Evolutionary conservation across 2,797 vertebrate species (phyloP).

Genomic region (Acanthornis magna): DNA sequence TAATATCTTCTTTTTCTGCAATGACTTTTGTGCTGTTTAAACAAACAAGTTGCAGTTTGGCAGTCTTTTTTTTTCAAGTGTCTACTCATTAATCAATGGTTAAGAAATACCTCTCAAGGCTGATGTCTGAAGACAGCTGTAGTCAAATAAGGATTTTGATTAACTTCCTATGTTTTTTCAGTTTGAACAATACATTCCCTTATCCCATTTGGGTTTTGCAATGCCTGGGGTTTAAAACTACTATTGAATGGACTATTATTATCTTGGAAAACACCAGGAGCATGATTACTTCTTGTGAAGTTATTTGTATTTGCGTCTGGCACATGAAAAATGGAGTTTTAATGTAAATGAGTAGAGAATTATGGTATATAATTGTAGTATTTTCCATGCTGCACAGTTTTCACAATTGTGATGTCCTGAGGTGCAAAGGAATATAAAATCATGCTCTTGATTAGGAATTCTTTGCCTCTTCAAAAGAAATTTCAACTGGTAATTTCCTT

Average conservation of each 20-base stretch:
- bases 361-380: neutral
- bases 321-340: neutral
- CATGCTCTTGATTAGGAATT: neutral
- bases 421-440: neutral
- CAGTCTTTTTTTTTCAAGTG: neutral
- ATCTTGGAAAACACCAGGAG: slow-evolving; percentile 26
- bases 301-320: neutral
- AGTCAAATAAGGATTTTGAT: slow-evolving; percentile 11
- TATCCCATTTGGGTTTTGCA: slow-evolving; percentile 14
- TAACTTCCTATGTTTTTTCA: slow-evolving; percentile 33
- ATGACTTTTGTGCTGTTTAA: neutral
- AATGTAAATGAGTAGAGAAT: neutral
- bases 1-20: neutral
- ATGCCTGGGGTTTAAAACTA: neutral
- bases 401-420: neutral
- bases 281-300: neutral
- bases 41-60: neutral
- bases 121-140: neutral
- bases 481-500: neutral
- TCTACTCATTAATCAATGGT: neutral
- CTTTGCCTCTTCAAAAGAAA: slow-evolving; percentile 11
- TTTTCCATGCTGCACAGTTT: neutral
- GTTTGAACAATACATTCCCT: slow-evolving; percentile 33
- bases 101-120: neutral
- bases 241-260: neutral